phyloP scores from a whole-genome alignment of 2,888 invertebrate genomes.

The Dolichopus griseipennis region DNA sequence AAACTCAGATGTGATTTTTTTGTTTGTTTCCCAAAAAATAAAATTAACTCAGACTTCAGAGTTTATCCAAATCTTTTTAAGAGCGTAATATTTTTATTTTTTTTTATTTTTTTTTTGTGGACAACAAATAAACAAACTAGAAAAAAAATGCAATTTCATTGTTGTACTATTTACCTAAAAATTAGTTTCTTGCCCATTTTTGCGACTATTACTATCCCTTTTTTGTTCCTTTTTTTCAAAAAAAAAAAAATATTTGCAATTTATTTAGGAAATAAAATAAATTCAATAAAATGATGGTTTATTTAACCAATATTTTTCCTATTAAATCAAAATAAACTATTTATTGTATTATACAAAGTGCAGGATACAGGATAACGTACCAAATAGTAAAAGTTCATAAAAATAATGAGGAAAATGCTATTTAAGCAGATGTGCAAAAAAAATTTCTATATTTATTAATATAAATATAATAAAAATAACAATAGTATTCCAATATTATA shows the following conservation, averaged over 20 bases:
- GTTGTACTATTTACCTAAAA: constrained; percentile 13
- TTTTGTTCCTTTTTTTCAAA: background rate
- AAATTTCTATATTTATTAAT: no score
- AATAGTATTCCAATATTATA: no score
- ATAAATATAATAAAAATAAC: no score
- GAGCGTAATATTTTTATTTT: background rate
- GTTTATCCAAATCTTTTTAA: background rate
- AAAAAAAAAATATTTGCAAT: background rate
- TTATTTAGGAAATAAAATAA: background rate
- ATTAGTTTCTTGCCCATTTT: constrained; percentile 10
- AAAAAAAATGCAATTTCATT: background rate
- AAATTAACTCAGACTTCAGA: background rate
- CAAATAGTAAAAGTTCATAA: background rate
- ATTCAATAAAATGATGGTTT: no score
- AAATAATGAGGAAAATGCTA: background rate
- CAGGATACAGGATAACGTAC: background rate
- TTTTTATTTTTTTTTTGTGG: background rate
- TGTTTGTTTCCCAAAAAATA: no score
- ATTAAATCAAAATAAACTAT: no score
- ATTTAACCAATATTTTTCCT: no score
- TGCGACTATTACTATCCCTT: background rate
- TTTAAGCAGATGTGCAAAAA: background rate
- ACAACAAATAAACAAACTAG: background rate
- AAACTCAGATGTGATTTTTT: constrained; percentile 18
- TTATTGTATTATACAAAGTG: no score